Evolutionary conservation across 2,113 vertebrate genomes (phyloP), one percentile per base, ranked within the genome.

Genomic region (Amia ocellicauda): DNA sequence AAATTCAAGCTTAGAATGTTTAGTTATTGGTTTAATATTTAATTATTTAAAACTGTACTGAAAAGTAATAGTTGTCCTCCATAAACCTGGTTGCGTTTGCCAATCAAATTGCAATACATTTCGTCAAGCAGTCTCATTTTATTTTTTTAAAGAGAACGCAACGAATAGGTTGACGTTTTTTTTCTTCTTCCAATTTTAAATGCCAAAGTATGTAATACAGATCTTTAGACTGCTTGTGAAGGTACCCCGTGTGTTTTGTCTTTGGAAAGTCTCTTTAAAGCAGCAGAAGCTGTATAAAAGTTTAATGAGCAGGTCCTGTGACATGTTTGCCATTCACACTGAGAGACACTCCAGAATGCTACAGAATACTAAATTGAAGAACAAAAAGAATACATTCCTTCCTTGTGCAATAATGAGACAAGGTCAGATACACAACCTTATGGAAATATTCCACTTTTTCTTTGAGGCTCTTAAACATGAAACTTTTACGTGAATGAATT

Each of bases 361-460:
- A 22, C 5, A 47, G 52, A 58, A 71, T 70, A 36, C 49, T 31
- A 24, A 60, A 58, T 20, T 28, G 11, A 3, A 61, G 65, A 64
- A 68, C 65, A 72, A 64, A 70, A 50, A 61, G 62, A 72, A 72
- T 68, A 64, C 22, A 49, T n/a, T 59, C 22, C 31, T 40, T 58
- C 53, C 49, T 26, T 4, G 26, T 10, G 31, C 24, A 42, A 56
- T 52, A 52, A 27, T 7, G 9, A 8, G 14, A 23, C 54, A 63
- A 64, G 62, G 56, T 52, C 55, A 54, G 9, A 20, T 41, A 7
- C 14, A 55, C 50, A 14, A 17, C 40, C n/a, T n/a, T n/a, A n/a
- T n/a, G n/a, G n/a, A n/a, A 36, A 36, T 36, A 36, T 36, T 36
- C 31, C 11, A 11, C 31, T 36, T 7, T 36, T 36, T n/a, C n/a